A percentile compares a stretch with the other conserved stretches of the same genome.
Conservation (phyloP, 1,140 invertebrate genomes). For the Pseudomyrmex sp. region DNA sequence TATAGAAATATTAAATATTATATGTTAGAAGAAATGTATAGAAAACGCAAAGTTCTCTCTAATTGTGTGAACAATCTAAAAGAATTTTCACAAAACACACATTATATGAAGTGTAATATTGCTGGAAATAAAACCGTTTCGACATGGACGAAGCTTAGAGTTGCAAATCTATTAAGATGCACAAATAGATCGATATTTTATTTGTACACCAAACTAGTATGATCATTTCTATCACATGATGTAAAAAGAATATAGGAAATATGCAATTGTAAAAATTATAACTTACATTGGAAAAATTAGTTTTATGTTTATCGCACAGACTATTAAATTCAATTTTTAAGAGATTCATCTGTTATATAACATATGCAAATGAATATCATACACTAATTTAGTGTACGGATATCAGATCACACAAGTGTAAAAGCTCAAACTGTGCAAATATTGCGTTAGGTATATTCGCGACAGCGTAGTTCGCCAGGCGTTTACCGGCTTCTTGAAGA, state of each 20-base stretch:
- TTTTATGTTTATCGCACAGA: not conserved
- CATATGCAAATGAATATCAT: slow-evolving; percentile 17
- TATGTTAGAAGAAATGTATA: too few species aligned
- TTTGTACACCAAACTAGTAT: slow-evolving; percentile 28
- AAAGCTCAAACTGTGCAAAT: slow-evolving; percentile 34
- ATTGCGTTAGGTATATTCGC: slow-evolving; percentile 14
- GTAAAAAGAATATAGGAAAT: not conserved
- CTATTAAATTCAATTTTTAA: not conserved
- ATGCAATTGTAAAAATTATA: not conserved
- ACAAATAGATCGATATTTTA: slow-evolving; percentile 19
- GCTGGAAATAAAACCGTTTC: slow-evolving; percentile 1
- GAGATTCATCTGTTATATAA: slow-evolving; percentile 19
- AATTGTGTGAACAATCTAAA: too few species aligned
- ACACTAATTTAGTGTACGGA: slow-evolving; percentile 9
- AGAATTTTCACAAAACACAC: too few species aligned
- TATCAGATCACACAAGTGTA: slow-evolving; percentile 35
- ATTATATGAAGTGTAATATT: not conserved
- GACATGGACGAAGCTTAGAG: slow-evolving; percentile 15
- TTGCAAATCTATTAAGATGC: slow-evolving; percentile 12
- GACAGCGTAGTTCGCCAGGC: slow-evolving; percentile 31
- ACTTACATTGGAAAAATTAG: not conserved
- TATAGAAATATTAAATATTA: too few species aligned
- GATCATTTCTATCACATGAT: slow-evolving; percentile 10
- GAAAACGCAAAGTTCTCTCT: too few species aligned
- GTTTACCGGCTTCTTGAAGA: slow-evolving; percentile 96